A percentile compares a stretch with the other conserved stretches of the same genome.
Conservation (phyloP, 2,888 invertebrate genomes). For the Ormyrus nitidulus region DNA sequence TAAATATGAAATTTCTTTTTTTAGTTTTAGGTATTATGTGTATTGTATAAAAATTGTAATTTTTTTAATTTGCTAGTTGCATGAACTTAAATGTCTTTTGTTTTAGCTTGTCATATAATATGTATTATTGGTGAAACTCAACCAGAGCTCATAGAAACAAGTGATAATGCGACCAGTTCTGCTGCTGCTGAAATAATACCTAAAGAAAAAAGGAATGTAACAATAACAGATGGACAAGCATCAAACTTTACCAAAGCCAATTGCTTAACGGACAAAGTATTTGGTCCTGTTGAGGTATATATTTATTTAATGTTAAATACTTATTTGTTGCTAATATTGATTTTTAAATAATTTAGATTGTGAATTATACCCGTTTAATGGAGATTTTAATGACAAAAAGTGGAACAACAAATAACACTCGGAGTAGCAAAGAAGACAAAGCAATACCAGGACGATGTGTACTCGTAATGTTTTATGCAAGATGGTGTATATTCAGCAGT, state of each 20-base stretch:
- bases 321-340: conserved; percentile 1
- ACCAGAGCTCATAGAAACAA: background rate
- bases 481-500: conserved; percentile 93
- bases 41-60: conserved; percentile 2
- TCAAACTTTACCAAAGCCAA: conserved; percentile 65
- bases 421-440: conserved; percentile 72
- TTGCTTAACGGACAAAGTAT: conserved; percentile 67
- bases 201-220: conserved; percentile 51
- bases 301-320: conserved; percentile 21
- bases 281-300: conserved; percentile 70
- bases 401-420: conserved; percentile 81
- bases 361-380: conserved; percentile 84
- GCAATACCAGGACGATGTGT: conserved; percentile 83
- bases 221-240: conserved; percentile 49
- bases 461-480: conserved; percentile 91
- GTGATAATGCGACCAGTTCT: conserved; percentile 5
- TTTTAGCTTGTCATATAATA: conserved; percentile 35
- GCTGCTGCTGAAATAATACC: conserved; percentile 14
- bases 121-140: conserved; percentile 39
- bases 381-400: conserved; percentile 81
- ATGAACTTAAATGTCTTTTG: background rate
- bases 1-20: conserved; percentile 34
- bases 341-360: conserved; percentile 76
- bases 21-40: conserved; percentile 45
- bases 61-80: background rate